Evolutionary conservation across 1,140 invertebrate species (phyloP).

Genomic region (Hyphantria cunea): DNA sequence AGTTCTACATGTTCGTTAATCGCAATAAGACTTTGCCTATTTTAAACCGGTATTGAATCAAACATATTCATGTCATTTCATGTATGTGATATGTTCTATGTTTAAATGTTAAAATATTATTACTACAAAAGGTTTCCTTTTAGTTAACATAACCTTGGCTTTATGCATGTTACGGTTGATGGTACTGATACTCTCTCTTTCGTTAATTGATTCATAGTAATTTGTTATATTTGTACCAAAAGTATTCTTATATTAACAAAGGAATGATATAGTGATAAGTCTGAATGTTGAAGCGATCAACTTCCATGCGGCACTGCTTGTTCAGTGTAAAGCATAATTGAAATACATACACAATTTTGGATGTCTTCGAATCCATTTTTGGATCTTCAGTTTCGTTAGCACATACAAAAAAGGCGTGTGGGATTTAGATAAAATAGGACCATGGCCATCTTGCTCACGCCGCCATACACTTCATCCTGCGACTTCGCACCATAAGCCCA

Average conservation of each 20-base stretch:
- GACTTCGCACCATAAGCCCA: conserved; percentile 47
- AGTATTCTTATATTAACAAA: not conserved
- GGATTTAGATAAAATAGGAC: conserved; percentile 60
- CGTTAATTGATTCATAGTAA: too few species aligned
- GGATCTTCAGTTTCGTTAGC: conserved; percentile 65
- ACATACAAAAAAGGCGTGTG: conserved; percentile 48
- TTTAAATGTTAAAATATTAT: too few species aligned
- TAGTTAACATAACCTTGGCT: too few species aligned
- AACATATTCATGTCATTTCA: too few species aligned
- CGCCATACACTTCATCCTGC: conserved; percentile 55
- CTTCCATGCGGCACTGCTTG: conserved; percentile 30
- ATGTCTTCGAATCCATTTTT: conserved; percentile 15
- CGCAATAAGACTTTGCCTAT: too few species aligned
- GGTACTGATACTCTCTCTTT: too few species aligned
- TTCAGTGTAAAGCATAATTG: conserved; percentile 17
- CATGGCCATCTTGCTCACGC: conserved; percentile 81
- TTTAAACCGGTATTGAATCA: too few species aligned
- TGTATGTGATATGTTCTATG: too few species aligned
- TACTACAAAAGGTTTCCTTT: too few species aligned
- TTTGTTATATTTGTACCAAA: not conserved
- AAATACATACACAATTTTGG: conserved; percentile 22
- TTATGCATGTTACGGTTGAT: too few species aligned
- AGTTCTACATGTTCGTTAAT: conserved; percentile 27
- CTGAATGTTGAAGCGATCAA: conserved; percentile 24
- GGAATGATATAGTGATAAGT: too few species aligned